A percentile compares a stretch with the other conserved stretches of the same genome.
These are phyloP conservation scores for Sciurus carolinensis DNA, from an alignment of 2,797 vertebrate genomes.

Conservation along the genomic window DNA sequence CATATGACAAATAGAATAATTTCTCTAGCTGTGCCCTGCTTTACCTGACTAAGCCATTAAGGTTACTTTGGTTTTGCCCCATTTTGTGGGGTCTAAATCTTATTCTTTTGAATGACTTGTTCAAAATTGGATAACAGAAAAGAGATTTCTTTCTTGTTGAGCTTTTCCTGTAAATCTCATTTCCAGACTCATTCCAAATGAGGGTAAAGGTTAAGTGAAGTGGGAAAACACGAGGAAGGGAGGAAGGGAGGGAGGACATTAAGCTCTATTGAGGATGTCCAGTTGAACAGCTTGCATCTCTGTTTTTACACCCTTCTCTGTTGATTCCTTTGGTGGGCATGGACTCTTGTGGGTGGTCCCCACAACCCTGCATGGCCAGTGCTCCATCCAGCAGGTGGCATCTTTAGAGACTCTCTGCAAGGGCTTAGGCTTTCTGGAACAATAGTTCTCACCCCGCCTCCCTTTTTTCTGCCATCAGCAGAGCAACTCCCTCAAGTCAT, in stretches of 20 bases:
- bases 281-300: not conserved
- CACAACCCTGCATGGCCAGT: fast-evolving
- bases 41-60: not conserved
- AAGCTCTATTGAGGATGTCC: not conserved
- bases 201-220: constrained; percentile 76
- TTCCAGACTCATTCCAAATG: constrained; percentile 69
- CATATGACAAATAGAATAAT: not conserved
- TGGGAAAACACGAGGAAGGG: not conserved
- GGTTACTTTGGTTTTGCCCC: not conserved
- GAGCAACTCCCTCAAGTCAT: constrained; percentile 37
- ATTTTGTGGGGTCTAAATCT: constrained; percentile 39
- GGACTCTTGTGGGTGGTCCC: too few species aligned
- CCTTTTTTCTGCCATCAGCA: not conserved
- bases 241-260: not conserved
- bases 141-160: constrained; percentile 44
- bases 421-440: too few species aligned
- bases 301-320: not conserved
- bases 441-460: not conserved
- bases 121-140: constrained; percentile 66
- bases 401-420: fast-evolving
- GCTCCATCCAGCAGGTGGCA: not conserved
- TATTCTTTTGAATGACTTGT: constrained; percentile 29
- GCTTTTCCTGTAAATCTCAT: constrained; percentile 75
- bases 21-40: constrained; percentile 17
- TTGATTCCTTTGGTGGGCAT: too few species aligned